A percentile compares a stretch with the other conserved stretches of the same genome.
phyloP scores from a whole-genome alignment of 2,888 invertebrate genomes.

The Tridacna crocea region DNA sequence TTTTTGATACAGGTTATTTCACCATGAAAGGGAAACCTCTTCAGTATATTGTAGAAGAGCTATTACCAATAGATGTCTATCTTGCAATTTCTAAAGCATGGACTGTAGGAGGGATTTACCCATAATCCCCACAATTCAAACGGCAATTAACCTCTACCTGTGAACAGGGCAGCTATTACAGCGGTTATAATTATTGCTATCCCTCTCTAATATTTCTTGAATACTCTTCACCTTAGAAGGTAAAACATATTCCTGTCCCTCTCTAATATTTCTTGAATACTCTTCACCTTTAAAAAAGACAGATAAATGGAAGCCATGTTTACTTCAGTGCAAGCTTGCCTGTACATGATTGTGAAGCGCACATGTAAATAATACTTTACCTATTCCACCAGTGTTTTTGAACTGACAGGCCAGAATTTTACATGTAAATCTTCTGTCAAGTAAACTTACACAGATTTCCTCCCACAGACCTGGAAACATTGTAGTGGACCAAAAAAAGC shows the following conservation, averaged over 20 bases:
- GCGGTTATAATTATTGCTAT: background rate
- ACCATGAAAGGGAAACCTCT: background rate
- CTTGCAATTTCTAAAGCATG: background rate
- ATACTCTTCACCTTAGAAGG: slow-evolving; percentile 6
- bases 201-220: background rate
- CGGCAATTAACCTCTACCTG: slow-evolving; percentile 8
- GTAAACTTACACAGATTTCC: too few species aligned
- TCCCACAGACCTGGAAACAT: too few species aligned
- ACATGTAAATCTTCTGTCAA: too few species aligned
- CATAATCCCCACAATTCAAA: slow-evolving; percentile 10
- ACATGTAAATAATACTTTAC: too few species aligned
- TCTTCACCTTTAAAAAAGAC: slow-evolving; percentile 1
- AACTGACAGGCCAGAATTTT: too few species aligned
- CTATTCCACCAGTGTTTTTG: too few species aligned
- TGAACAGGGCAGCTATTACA: slow-evolving; percentile 15
- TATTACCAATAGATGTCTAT: slow-evolving; percentile 2
- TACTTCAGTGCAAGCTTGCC: background rate
- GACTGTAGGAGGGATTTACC: slow-evolving; percentile 11
- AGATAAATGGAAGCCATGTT: background rate
- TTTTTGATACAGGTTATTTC: slow-evolving; percentile 3
- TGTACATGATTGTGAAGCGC: too few species aligned
- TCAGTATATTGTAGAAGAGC: slow-evolving; percentile 2
- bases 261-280: background rate
- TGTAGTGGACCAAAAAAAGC: too few species aligned
- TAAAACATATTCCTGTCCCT: background rate